Evolutionary conservation across 2,888 invertebrate species (phyloP).

Genomic region (Leptopilina syphax): DNA sequence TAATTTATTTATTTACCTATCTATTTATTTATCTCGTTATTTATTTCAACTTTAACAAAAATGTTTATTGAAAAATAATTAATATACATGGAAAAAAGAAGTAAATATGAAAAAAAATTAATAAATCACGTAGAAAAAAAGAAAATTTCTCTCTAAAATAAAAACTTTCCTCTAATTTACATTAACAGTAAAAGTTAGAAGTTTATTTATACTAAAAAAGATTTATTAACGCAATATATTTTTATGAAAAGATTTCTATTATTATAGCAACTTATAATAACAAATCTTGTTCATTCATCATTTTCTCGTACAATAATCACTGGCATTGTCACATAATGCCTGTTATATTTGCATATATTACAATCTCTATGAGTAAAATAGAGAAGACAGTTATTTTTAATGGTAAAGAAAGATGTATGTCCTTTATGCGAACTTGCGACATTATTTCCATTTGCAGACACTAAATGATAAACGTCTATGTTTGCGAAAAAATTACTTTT

Average conservation of each 20-base stretch:
- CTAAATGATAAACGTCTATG: not conserved
- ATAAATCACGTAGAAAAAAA: too few relatives aligned
- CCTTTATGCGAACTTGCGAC: conserved; percentile 12
- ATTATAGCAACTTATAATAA: not conserved
- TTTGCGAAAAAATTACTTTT: not conserved
- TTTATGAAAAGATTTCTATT: too few relatives aligned
- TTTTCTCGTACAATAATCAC: conserved; percentile 25
- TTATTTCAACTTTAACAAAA: too few relatives aligned
- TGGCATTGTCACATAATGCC: conserved; percentile 6
- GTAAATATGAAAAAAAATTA: too few relatives aligned
- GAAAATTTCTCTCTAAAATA: not conserved
- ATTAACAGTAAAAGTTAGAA: too few relatives aligned
- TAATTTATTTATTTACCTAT: too few relatives aligned
- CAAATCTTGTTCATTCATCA: conserved; percentile 23
- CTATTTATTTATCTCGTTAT: too few relatives aligned
- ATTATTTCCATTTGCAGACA: conserved; percentile 16
- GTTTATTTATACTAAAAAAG: too few relatives aligned
- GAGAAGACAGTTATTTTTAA: conserved; percentile 18
- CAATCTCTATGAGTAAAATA: not conserved
- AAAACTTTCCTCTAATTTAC: not conserved
- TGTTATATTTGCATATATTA: conserved; percentile 34
- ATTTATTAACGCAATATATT: too few relatives aligned
- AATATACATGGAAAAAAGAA: too few relatives aligned
- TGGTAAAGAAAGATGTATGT: conserved; percentile 36
- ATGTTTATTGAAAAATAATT: too few relatives aligned